These are phyloP conservation scores for Semaprochilodus insignis DNA, from an alignment of 2,797 vertebrate genomes.

Conservation along the genomic window DNA sequence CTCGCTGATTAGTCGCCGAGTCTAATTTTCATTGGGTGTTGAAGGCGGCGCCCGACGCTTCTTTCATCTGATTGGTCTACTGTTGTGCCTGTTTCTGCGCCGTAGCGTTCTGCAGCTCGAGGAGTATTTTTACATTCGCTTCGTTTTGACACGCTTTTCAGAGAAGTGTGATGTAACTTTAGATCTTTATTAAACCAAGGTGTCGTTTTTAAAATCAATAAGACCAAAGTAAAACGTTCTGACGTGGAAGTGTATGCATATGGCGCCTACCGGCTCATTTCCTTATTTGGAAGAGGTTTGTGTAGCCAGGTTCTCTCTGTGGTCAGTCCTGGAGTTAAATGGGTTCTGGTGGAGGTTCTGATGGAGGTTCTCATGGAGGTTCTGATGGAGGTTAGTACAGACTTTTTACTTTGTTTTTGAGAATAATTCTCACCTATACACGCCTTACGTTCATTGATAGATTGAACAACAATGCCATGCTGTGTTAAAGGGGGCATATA, in stretches of 20 bases:
- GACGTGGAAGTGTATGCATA: neutral
- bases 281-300: conserved; percentile 32
- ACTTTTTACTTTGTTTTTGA: neutral
- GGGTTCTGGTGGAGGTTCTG: conserved; percentile 2
- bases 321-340: neutral
- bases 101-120: conserved; percentile 13
- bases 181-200: neutral
- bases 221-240: neutral
- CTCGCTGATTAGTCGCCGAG: neutral
- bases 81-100: neutral
- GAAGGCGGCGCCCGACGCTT: neutral
- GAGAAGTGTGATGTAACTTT: neutral
- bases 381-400: conserved; percentile 18
- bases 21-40: conserved; percentile 29
- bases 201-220: neutral
- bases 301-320: neutral
- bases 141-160: neutral
- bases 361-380: conserved; percentile 34
- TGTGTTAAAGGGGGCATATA: neutral
- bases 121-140: neutral
- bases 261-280: neutral
- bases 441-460: neutral
- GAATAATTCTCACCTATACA: neutral
- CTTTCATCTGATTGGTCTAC: conserved; percentile 32
- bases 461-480: neutral